Conservation (phyloP, 2,797 vertebrate genomes). For the Sciurus carolinensis region DNA sequence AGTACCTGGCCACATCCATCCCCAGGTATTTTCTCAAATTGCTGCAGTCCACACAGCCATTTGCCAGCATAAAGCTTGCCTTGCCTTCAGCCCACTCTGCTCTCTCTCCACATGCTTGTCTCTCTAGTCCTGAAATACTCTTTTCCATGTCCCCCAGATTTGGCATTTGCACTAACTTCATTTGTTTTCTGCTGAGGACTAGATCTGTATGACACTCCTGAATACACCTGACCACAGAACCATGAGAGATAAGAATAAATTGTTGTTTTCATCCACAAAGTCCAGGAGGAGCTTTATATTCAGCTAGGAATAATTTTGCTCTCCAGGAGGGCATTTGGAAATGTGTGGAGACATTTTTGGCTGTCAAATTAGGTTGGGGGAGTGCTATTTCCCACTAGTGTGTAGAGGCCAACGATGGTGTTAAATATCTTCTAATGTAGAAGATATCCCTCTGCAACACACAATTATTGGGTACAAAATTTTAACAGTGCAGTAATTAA, state of each 20-base stretch:
- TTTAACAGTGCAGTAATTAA: background rate
- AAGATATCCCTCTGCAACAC: rapidly evolving
- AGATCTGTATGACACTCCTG: background rate
- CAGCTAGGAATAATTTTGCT: background rate
- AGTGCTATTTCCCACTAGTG: background rate
- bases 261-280: background rate
- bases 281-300: background rate
- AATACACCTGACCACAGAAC: background rate
- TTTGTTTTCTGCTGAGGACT: background rate
- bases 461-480: background rate
- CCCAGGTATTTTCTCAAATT: no score
- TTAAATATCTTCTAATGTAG: no score
- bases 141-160: background rate
- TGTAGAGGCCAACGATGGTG: background rate
- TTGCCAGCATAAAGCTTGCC: background rate
- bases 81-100: rapidly evolving
- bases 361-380: background rate
- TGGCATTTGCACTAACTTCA: background rate
- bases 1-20: background rate
- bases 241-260: background rate
- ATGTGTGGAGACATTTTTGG: background rate
- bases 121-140: background rate
- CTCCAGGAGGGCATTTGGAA: background rate
- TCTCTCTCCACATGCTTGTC: background rate
- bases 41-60: no score